Percentiles rank a stretch among this genome's conserved stretches.
These are phyloP conservation scores for Tolmerus cingulatus DNA, from an alignment of 2,888 invertebrate species.

Conservation along the genomic window DNA sequence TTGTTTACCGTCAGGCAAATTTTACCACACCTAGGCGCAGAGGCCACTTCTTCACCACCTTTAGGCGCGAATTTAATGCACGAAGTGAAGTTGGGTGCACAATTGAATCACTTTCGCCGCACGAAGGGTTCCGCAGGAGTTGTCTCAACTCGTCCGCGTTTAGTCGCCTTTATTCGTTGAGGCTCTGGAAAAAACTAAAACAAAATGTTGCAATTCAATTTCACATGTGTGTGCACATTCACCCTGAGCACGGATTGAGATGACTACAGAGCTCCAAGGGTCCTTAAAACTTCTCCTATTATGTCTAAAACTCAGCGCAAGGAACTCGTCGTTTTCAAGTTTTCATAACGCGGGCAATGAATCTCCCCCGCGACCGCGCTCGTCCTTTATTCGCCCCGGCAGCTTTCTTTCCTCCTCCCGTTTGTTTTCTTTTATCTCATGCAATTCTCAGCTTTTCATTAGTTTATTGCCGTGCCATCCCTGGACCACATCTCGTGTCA, in stretches of 20 bases:
- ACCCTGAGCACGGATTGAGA: not conserved
- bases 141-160: not conserved
- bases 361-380: not conserved
- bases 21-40: not conserved
- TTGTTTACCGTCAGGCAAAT: not conserved
- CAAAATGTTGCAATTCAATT: conserved; percentile 11
- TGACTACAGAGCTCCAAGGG: not conserved
- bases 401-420: not conserved
- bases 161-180: not conserved
- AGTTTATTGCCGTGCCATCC: conserved; percentile 8
- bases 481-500: not conserved
- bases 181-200: not conserved
- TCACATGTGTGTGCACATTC: not conserved
- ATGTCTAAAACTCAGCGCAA: not conserved
- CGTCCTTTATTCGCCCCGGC: not conserved
- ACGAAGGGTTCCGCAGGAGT: not conserved
- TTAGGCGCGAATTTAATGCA: not conserved
- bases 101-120: conserved; percentile 15
- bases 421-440: not conserved
- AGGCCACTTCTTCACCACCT: not conserved
- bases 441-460: conserved; percentile 8
- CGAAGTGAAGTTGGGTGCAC: not conserved
- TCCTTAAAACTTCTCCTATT: not conserved
- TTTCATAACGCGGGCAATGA: not conserved
- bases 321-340: not conserved